Evolutionary conservation across 2,113 vertebrate species (phyloP), one percentile per base, ranked within the genome.

Genomic region (Nansenia antarctica): DNA sequence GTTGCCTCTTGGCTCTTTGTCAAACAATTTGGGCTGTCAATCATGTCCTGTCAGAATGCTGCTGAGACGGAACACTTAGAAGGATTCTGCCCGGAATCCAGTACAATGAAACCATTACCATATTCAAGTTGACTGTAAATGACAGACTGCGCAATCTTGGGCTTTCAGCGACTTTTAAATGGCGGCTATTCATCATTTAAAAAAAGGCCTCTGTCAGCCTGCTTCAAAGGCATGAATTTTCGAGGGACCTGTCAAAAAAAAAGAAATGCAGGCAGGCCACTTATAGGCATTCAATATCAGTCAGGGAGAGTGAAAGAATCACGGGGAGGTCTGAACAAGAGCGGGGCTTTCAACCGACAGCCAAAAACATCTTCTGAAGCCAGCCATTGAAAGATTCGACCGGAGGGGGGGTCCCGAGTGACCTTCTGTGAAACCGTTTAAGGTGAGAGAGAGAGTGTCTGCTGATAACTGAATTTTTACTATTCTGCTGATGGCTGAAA

Each of bases 81-180:
- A n/a, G 77, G 75, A 89, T 88, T 83, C 76, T 84, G 81, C 83
- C 77, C 86, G 64, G 77, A 77, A 80, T 84, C 78, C 88, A 87
- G 85, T 90, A 91, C 93, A 93, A 94, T 90, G 87, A 91, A 93
- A 88, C 83, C 85, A 91, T 94, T 93, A 92, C 79, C 82, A 84
- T 87, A 83, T 75, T 81, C 79, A 88, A 74, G 86, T n/a, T 87
- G 76, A 90, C 88, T 88, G 89, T 89, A 90, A 91, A 92, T 90
- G 90, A 93, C 92, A 93, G 91, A 91, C 85, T 86, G 85, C 80
- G 86, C 87, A 91, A 91, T 92, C 81, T 82, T 75, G 84, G n/a
- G 85, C 88, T 91, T 84, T 84, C 80, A 91, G 87, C 86, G 49
- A 88, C 76, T 85, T 90, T 82, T 88, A 88, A 90, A 88, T 86